phyloP scores from a whole-genome alignment of 2,797 vertebrate genomes.

The Urosaurus nigricauda region DNA sequence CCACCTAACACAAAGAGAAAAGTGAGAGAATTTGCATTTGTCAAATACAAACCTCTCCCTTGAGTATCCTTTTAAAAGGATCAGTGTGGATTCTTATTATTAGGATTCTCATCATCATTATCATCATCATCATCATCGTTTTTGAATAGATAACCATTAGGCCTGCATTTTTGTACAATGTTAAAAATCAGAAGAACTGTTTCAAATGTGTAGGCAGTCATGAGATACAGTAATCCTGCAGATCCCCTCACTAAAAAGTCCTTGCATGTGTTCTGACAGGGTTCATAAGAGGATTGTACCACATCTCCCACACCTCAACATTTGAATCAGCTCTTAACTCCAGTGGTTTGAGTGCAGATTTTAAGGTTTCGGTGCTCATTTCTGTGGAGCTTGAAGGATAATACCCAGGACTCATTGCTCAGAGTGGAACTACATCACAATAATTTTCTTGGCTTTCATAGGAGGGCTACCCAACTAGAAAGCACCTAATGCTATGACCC shows the following conservation, averaged over 20 bases:
- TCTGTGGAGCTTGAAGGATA: background rate
- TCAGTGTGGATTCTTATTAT: background rate
- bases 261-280: background rate
- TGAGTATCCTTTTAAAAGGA: background rate
- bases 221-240: background rate
- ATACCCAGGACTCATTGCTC: background rate
- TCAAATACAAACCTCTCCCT: background rate
- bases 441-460: background rate
- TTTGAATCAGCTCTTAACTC: background rate
- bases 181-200: background rate
- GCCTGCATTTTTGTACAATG: background rate
- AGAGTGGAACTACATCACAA: background rate
- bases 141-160: too few species aligned
- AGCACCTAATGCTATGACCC: background rate
- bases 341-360: background rate
- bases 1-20: background rate
- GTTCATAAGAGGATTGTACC: background rate
- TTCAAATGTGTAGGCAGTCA: background rate
- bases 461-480: background rate
- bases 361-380: background rate
- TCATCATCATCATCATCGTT: background rate
- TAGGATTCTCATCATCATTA: too few species aligned
- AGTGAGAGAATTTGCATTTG: background rate
- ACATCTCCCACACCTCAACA: background rate
- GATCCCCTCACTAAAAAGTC: background rate